Percentiles rank a stretch among this genome's conserved stretches.
Conservation (phyloP, 2,888 invertebrate species). For the Tetropium fuscum region DNA sequence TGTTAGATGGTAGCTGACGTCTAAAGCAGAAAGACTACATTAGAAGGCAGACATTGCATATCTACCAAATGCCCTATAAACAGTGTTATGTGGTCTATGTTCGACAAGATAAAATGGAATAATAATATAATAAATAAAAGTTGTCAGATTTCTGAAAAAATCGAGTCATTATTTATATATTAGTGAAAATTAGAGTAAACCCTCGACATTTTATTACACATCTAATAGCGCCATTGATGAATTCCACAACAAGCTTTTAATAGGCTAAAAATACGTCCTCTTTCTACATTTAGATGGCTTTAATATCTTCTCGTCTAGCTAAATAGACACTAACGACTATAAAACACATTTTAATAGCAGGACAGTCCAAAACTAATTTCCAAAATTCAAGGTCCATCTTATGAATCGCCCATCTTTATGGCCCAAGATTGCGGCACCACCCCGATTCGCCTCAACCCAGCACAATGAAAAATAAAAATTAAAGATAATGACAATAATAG, state of each 20-base stretch:
- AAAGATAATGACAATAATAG: conserved; percentile 58
- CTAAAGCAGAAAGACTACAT: too few relatives aligned
- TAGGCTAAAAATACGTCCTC: conserved; percentile 9
- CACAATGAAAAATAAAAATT: conserved; percentile 46
- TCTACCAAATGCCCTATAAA: too few relatives aligned
- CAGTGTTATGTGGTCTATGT: too few relatives aligned
- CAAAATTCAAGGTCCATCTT: background rate
- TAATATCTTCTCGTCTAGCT: conserved; percentile 13
- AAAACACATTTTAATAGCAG: conserved; percentile 48
- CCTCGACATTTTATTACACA: conserved; percentile 9
- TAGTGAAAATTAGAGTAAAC: background rate
- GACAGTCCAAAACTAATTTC: conserved; percentile 27
- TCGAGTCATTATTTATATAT: conserved; percentile 17
- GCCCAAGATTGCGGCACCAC: conserved; percentile 22
- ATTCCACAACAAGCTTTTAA: background rate
- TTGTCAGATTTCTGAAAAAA: too few relatives aligned
- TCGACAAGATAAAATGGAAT: too few relatives aligned
- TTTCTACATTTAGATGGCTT: conserved; percentile 12
- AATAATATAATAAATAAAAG: too few relatives aligned
- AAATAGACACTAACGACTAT: conserved; percentile 45
- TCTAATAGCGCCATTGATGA: conserved; percentile 13
- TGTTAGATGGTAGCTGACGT: too few relatives aligned
- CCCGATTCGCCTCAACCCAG: conserved; percentile 1
- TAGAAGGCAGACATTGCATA: too few relatives aligned
- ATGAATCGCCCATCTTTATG: conserved; percentile 15